These are phyloP conservation scores for Plumapathes pennacea DNA, from an alignment of 92 coral and sea anemone species.

Conservation along the genomic window DNA sequence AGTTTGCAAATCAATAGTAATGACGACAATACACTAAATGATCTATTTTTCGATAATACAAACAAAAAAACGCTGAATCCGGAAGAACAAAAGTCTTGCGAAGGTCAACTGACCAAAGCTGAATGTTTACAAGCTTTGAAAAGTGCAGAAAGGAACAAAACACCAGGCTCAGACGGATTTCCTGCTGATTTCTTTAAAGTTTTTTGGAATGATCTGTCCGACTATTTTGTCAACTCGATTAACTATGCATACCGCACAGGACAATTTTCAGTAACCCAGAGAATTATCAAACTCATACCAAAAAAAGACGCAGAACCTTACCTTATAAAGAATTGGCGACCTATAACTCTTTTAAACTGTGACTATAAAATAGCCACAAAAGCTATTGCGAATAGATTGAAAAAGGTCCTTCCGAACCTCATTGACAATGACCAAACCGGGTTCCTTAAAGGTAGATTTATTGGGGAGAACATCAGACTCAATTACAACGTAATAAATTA, in stretches of 20 bases:
- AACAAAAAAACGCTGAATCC: not conserved
- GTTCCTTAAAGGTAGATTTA: conserved; percentile 9
- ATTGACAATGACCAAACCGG: conserved; percentile 26
- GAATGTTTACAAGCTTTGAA: conserved; percentile 36
- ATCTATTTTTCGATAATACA: conserved; percentile 3
- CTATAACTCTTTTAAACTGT: conserved; percentile 13
- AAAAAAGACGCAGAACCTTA: conserved; percentile 16
- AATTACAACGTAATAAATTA: not conserved
- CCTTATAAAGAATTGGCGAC: conserved; percentile 20
- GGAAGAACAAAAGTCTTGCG: conserved; percentile 19
- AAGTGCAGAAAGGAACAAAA: conserved; percentile 4
- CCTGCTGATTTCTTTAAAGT: conserved; percentile 15
- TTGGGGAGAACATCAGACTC: conserved; percentile 14
- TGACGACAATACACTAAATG: conserved; percentile 5
- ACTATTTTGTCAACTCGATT: no score
- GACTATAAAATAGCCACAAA: conserved; percentile 15
- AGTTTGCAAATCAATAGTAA: conserved; percentile 4
- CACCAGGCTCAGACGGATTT: conserved; percentile 27
- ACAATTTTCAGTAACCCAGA: no score
- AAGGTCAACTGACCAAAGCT: not conserved
- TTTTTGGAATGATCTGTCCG: conserved; percentile 15
- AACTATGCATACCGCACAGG: no score
- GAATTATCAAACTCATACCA: not conserved
- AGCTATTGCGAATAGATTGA: conserved; percentile 18
- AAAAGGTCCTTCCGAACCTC: conserved; percentile 11